Conservation (phyloP, 2,888 invertebrate species). For the Drepanosiphum platanoidis region DNA sequence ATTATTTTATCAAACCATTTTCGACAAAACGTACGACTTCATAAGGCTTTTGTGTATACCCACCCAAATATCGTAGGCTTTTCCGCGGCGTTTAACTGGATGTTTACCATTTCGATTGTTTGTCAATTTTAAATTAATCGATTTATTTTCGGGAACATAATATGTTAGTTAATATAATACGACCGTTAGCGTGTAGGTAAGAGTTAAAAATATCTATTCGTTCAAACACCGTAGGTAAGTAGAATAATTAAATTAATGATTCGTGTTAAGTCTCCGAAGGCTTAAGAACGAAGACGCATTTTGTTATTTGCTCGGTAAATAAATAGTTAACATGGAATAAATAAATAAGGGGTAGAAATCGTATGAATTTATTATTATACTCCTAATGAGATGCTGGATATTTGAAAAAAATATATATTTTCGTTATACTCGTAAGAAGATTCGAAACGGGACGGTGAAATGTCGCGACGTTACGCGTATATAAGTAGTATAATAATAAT, state of each 20-base stretch:
- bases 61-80: not conserved
- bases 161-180: too few species aligned
- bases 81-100: not conserved
- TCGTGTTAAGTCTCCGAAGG: not conserved
- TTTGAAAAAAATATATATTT: not conserved
- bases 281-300: not conserved
- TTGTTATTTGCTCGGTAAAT: not conserved
- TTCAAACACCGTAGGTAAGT: not conserved
- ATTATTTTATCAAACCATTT: too few species aligned
- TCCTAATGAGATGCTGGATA: not conserved
- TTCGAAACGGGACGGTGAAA: too few species aligned
- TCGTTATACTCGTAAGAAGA: not conserved
- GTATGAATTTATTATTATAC: not conserved
- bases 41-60: too few species aligned
- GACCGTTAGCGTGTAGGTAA: not conserved
- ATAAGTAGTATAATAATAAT: not conserved
- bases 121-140: not conserved
- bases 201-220: not conserved
- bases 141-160: too few species aligned
- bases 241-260: not conserved
- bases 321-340: not conserved
- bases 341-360: not conserved
- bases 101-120: not conserved
- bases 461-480: too few species aligned
- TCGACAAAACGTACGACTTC: too few species aligned